Evolutionary conservation across 2,888 invertebrate genomes (phyloP).

Genomic region (Acanthosepion lycidas): DNA sequence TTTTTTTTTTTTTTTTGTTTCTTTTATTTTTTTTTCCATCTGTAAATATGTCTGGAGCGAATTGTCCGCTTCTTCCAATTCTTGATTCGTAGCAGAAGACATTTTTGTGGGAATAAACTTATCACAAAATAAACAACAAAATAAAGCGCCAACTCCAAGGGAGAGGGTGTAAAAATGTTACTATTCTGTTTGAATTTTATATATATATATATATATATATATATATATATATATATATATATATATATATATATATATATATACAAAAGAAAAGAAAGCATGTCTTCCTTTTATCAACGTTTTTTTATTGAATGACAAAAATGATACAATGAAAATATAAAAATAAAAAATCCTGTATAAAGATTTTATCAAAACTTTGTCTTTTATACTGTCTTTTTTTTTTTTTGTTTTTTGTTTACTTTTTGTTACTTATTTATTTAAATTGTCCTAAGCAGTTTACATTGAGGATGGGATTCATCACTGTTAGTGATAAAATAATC

Average conservation of each 20-base stretch:
- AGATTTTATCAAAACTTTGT: background rate
- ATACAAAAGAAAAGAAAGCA: background rate
- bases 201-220: slow-evolving; percentile 10
- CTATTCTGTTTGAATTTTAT: background rate
- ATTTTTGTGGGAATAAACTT: background rate
- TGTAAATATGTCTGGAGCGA: background rate
- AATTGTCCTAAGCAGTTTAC: too few relatives aligned
- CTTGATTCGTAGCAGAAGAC: background rate
- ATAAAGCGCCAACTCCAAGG: background rate
- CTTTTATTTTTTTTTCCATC: background rate
- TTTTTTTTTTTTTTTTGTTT: background rate
- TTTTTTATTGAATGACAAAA: slow-evolving; percentile 20
- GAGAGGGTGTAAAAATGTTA: background rate
- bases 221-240: background rate
- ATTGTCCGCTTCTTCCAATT: background rate
- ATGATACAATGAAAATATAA: background rate
- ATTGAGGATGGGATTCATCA: too few relatives aligned
- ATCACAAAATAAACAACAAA: background rate
- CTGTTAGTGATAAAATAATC: too few relatives aligned
- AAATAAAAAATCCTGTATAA: background rate
- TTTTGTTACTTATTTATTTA: background rate
- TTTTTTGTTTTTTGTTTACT: background rate
- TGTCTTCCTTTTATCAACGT: background rate
- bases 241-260: background rate
- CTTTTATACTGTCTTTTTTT: background rate